These are phyloP conservation scores for Zonitis immaculata DNA, from an alignment of 2,888 invertebrate genomes.

Conservation along the genomic window DNA sequence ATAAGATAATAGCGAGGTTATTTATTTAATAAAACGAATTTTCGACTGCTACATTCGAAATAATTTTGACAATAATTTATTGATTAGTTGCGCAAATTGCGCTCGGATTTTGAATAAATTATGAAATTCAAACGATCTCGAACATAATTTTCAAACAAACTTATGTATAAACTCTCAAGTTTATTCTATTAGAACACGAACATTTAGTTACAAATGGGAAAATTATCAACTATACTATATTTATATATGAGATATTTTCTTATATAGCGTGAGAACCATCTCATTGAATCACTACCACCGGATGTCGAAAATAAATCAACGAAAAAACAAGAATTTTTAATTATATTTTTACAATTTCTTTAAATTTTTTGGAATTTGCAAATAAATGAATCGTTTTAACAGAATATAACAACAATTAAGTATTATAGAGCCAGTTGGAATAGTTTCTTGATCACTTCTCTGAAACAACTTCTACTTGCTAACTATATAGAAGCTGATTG, in stretches of 20 bases:
- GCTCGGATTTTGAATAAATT: too few relatives aligned
- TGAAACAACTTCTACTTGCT: slow-evolving; percentile 34
- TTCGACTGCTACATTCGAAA: too few relatives aligned
- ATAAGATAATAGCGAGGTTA: neutral
- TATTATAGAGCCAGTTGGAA: neutral
- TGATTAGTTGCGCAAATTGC: too few relatives aligned
- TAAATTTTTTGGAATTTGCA: too few relatives aligned
- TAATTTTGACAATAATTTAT: too few relatives aligned
- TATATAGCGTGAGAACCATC: neutral
- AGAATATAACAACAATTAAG: too few relatives aligned
- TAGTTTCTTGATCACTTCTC: slow-evolving; percentile 37
- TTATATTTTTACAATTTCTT: too few relatives aligned
- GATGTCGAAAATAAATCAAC: neutral
- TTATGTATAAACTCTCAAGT: neutral
- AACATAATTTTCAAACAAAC: neutral
- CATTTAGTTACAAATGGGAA: neutral
- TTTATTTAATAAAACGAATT: neutral
- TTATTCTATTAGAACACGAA: neutral
- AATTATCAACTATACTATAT: neutral
- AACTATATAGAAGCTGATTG: too few relatives aligned
- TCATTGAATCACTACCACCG: too few relatives aligned
- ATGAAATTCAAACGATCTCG: too few relatives aligned
- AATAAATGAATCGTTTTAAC: too few relatives aligned
- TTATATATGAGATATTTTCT: neutral
- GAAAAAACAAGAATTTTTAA: too few relatives aligned